A percentile compares a stretch with the other conserved stretches of the same genome.
These are phyloP conservation scores for Porites lobata DNA, from an alignment of 92 coral and sea anemone species.

Conservation along the genomic window DNA sequence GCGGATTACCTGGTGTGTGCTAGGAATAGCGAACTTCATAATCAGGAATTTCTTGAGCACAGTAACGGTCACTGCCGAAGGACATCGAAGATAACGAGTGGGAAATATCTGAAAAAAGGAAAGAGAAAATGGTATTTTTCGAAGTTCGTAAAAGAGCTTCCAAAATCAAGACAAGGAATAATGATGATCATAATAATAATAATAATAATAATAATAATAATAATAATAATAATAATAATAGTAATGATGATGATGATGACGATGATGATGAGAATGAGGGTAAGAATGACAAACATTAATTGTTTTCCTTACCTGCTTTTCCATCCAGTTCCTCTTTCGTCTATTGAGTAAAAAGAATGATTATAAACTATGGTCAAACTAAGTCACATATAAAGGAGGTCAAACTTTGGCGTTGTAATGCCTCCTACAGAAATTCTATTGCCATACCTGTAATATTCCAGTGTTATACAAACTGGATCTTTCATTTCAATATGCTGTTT, in stretches of 20 bases:
- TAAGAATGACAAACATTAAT: background rate
- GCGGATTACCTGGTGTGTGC: constrained; percentile 41
- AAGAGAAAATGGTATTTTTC: background rate
- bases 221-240: background rate
- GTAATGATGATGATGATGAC: background rate
- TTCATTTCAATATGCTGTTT: constrained; percentile 15
- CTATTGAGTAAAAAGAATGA: background rate
- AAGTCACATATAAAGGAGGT: too few relatives aligned
- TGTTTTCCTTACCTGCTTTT: constrained; percentile 20
- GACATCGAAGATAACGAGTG: constrained; percentile 66
- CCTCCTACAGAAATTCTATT: too few relatives aligned
- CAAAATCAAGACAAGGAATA: too few relatives aligned
- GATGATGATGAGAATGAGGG: background rate
- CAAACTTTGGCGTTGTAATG: too few relatives aligned
- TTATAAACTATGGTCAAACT: background rate
- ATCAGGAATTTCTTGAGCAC: constrained; percentile 59
- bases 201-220: too few relatives aligned
- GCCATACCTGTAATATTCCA: constrained; percentile 41
- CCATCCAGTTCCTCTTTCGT: constrained; percentile 50
- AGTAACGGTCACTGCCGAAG: constrained; percentile 57
- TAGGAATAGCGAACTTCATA: constrained; percentile 60
- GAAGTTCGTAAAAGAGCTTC: background rate
- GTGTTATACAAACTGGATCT: constrained; percentile 40
- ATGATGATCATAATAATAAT: background rate
- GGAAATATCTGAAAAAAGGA: constrained; percentile 54